These are phyloP conservation scores for Tupiocoris notatus DNA, from an alignment of 2,888 invertebrate species.

Conservation along the genomic window DNA sequence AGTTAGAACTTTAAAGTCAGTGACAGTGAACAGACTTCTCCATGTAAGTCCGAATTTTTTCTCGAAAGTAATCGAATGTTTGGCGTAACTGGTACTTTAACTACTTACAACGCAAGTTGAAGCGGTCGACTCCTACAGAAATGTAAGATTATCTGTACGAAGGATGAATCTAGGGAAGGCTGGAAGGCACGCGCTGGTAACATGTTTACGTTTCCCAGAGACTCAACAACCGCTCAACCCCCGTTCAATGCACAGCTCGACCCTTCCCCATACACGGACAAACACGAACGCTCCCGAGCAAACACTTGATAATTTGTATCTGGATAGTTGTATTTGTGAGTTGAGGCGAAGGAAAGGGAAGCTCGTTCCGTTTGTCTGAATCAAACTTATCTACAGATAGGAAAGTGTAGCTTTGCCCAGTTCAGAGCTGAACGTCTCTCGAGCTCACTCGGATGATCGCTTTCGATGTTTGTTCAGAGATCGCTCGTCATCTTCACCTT, in stretches of 20 bases:
- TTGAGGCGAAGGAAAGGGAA: neutral
- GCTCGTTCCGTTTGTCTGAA: too few species aligned
- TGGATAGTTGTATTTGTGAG: neutral
- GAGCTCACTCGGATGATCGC: slow-evolving; percentile 4
- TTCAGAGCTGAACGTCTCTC: neutral
- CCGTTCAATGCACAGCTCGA: slow-evolving; percentile 2
- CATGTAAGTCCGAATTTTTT: too few species aligned
- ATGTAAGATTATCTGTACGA: neutral
- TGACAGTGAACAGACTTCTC: too few species aligned
- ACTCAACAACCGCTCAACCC: neutral
- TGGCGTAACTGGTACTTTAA: too few species aligned
- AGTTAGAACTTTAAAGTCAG: too few species aligned
- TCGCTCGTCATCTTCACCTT: neutral
- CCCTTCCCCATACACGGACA: slow-evolving; percentile 18
- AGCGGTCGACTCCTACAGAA: neutral
- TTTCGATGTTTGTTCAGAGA: slow-evolving; percentile 24
- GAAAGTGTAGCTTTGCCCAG: neutral
- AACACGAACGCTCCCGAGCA: slow-evolving; percentile 30
- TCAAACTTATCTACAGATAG: slow-evolving; percentile 29
- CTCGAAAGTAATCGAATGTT: too few species aligned
- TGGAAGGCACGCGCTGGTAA: slow-evolving; percentile 27
- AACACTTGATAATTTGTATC: slow-evolving; percentile 39
- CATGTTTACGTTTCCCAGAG: slow-evolving; percentile 39
- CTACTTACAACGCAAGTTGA: too few species aligned
- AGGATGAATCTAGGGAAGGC: neutral